These are phyloP conservation scores for Hermodice carunculata DNA, from an alignment of 2,888 invertebrate species.

Conservation along the genomic window DNA sequence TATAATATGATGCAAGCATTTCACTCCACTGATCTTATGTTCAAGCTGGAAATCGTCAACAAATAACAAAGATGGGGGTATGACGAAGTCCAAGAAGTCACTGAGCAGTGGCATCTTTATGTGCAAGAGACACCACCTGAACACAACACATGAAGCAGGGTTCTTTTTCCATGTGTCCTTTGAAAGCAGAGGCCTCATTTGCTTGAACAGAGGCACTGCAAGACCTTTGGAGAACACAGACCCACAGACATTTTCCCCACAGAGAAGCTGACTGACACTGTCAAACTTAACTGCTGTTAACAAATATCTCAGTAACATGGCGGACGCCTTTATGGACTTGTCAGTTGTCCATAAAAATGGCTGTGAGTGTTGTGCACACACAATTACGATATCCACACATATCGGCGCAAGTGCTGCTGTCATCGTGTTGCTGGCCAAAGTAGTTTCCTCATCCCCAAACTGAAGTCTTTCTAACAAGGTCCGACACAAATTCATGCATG, in stretches of 20 bases:
- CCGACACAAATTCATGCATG: neutral
- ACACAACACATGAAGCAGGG: neutral
- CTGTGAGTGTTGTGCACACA: neutral
- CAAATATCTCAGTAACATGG: neutral
- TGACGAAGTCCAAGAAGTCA: neutral
- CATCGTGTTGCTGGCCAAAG: too few relatives aligned
- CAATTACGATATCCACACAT: neutral
- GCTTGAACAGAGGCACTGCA: neutral
- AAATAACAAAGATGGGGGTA: neutral
- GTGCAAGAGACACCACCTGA: neutral
- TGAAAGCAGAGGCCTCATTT: neutral
- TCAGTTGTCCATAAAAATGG: neutral
- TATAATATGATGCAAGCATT: neutral
- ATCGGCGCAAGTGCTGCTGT: neutral
- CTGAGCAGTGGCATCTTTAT: neutral
- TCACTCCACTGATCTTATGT: neutral
- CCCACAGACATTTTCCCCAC: neutral
- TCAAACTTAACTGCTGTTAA: neutral
- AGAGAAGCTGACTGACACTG: neutral
- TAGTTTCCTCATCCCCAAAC: too few relatives aligned
- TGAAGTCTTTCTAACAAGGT: neutral
- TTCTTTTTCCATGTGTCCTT: slow-evolving; percentile 2
- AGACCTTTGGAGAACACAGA: neutral
- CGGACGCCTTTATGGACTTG: neutral
- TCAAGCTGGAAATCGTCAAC: neutral